Base-by-base conservation (phyloP, 2,113 vertebrate species). In the Sorex fumeus region DNA sequence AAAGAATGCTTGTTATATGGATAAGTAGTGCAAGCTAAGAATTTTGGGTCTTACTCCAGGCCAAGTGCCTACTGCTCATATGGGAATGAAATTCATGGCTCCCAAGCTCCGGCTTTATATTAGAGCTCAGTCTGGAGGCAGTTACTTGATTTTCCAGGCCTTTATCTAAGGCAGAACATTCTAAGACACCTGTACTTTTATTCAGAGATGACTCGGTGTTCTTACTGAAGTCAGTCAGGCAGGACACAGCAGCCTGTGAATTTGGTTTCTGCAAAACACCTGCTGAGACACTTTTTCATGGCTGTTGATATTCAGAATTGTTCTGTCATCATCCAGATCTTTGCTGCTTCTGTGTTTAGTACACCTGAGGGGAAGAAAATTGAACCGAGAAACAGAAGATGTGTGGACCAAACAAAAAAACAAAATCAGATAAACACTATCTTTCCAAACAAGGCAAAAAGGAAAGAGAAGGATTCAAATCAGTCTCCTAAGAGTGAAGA, bases 341-440 rank as follows among this genome's bases (percentile, higher is more conserved):
- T 76, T 77, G 66, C 82, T 28, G 3, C 93, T 94, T 70, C 80
- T 90, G 47, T 84, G 45, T 50, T 80, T 34, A 57, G 12, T 64
- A 80, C 53, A 91, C 93, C 60, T 32, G 71, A 95, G 71, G 85
- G 72, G 45, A 74, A 80, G 53, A 88, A 90, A 95, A 91, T 50
- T 88, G 88, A 93, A 95, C 40, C 30, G 40, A 94, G 36, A 75
- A 72, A 81, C n/a, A 36, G n/a, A 77, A 92, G 62, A 77, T 84
- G 76, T 1, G 72, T 43, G 62, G 64, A 87, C 45, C 28, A 84
- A 79, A 72, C 13, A 62, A 23, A 28, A 57, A 80, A 82, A 83
- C 43, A 84, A 80, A 66, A 79, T 80, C 32, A 93, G 81, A 84
- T 90, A 77, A 93, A 72, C 40, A 94, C 9, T 19, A 13, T 28